Percentiles rank a stretch among this genome's conserved stretches.
phyloP scores from a whole-genome alignment of 2,113 vertebrate species.

The Pseudorectes ferrugineus region DNA sequence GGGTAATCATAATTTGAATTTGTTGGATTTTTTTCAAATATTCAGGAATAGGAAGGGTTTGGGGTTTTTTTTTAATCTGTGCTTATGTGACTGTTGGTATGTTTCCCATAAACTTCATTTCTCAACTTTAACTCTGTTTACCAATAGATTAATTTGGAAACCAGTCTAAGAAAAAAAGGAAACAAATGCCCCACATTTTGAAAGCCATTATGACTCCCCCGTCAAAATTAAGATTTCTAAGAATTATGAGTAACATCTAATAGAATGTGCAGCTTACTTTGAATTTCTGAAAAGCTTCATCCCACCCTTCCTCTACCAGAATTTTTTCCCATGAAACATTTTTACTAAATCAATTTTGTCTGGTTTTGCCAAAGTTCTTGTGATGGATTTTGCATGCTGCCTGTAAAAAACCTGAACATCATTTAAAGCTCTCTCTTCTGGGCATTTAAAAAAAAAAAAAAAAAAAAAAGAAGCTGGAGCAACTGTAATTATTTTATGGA shows the following conservation, averaged over 20 bases:
- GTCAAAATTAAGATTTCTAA: not conserved
- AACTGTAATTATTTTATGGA: not conserved
- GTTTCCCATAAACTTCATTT: not conserved
- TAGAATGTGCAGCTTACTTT: not conserved
- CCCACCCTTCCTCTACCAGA: not conserved
- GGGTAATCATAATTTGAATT: not conserved
- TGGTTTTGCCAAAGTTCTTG: not conserved
- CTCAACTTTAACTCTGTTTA: not conserved
- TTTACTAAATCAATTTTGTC: not conserved
- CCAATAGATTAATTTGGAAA: not conserved
- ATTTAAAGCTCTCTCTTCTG: not conserved
- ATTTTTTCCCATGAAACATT: not conserved
- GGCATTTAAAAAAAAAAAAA: not conserved
- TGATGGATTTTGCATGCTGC: not conserved
- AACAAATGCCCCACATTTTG: not conserved
- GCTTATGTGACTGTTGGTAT: not conserved
- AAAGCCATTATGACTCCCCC: not conserved
- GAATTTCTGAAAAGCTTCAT: not conserved
- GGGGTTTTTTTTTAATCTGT: not conserved
- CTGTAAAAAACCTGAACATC: not conserved
- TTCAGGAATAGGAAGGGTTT: not conserved
- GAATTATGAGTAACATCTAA: not conserved
- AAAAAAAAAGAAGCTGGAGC: not conserved
- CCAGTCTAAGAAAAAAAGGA: not conserved
- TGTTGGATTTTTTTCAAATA: not conserved